phyloP scores from a whole-genome alignment of 2,888 invertebrate genomes.

The Acrobasis repandana region DNA sequence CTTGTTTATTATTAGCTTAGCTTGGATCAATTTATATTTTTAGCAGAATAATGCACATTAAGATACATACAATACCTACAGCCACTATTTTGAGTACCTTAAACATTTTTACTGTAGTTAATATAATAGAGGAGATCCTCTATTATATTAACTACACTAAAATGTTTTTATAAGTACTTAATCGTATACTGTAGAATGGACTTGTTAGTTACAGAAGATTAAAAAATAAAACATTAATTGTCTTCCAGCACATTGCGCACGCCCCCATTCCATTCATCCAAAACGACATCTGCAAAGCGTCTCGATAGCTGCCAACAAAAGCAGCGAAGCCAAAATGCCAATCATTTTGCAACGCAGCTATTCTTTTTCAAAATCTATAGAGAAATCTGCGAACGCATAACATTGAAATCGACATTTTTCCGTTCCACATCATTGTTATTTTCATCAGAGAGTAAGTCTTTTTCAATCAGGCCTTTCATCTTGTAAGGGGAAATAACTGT shows the following conservation, averaged over 20 bases:
- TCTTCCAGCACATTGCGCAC: constrained; percentile 13
- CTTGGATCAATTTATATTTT: no score
- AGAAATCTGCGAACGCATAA: constrained; percentile 8
- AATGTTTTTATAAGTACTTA: no score
- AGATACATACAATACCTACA: no score
- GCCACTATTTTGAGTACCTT: no score
- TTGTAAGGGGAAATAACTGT: constrained; percentile 54
- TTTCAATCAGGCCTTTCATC: constrained; percentile 54
- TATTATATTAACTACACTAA: no score
- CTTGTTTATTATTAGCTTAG: not conserved
- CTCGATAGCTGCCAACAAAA: constrained; percentile 14
- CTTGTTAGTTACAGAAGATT: not conserved
- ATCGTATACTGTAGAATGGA: not conserved
- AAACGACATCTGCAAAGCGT: constrained; percentile 19
- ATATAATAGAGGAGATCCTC: no score
- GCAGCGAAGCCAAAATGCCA: constrained; percentile 14
- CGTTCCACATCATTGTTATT: constrained; percentile 29
- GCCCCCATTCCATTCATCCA: constrained; percentile 3
- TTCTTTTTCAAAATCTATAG: constrained; percentile 4
- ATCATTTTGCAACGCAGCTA: constrained; percentile 6
- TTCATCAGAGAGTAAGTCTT: constrained; percentile 51
- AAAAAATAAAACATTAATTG: not conserved
- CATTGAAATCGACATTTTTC: constrained; percentile 19
- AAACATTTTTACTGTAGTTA: no score
- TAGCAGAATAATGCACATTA: no score